These are phyloP conservation scores for Chiloscyllium punctatum DNA, from an alignment of 2,797 vertebrate genomes.

Conservation along the genomic window DNA sequence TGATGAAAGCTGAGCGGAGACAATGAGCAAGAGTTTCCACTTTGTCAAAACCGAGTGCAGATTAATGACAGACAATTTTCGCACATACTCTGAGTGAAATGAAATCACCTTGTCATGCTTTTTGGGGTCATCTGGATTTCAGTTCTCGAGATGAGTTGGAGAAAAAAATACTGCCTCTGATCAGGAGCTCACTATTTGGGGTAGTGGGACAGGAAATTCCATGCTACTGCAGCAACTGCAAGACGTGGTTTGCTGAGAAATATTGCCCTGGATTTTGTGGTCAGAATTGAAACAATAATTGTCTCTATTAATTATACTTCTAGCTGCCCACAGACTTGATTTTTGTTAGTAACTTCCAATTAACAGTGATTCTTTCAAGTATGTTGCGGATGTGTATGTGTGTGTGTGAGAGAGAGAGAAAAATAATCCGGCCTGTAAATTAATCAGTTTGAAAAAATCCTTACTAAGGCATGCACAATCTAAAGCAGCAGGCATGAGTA, in stretches of 20 bases:
- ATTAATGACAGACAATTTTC: neutral
- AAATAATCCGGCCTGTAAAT: neutral
- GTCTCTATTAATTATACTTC: neutral
- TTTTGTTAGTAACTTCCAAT: neutral
- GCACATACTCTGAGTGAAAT: neutral
- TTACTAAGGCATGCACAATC: neutral
- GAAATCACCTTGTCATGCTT: neutral
- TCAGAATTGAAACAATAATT: neutral
- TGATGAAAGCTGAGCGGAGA: neutral
- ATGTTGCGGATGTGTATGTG: neutral
- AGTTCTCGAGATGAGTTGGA: neutral
- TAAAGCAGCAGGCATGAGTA: neutral
- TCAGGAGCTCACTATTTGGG: neutral
- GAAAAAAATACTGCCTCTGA: too few relatives aligned
- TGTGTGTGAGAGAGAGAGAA: too few relatives aligned
- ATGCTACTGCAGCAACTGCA: neutral
- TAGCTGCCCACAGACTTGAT: neutral
- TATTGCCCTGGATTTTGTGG: neutral
- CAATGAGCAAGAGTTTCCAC: neutral
- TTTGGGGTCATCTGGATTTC: neutral
- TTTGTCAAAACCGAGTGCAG: neutral
- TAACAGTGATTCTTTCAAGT: neutral
- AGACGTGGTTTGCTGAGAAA: neutral
- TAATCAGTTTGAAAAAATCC: neutral
- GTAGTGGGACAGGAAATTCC: neutral